Evolutionary conservation across 2,113 vertebrate genomes (phyloP), one percentile per base, ranked within the genome.

Genomic region (Cavia aperea): DNA sequence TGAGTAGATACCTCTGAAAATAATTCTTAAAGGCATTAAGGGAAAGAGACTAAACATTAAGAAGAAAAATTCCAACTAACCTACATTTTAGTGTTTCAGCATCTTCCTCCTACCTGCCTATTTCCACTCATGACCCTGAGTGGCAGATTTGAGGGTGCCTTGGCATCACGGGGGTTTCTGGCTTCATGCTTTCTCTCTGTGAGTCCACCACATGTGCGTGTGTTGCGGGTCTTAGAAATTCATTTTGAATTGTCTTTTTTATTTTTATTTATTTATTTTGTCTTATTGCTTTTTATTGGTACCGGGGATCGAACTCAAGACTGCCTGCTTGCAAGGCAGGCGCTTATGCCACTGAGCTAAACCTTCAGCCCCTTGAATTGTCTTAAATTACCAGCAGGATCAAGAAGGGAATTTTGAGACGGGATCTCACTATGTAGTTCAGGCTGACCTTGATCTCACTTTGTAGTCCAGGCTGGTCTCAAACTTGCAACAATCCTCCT

Each of bases 201-300:
- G 49, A 92, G 36, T 89, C 65, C 1, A 36, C 36, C 14, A 43
- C 7, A 3, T n/a, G 2, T 78, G 23, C 82, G 0, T 10, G 23
- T 89, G 56, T 73, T 29, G 36, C 21, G 72, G 29, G 78, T 68
- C 60, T 72, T 43, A 66, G 16, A 95, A 66, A 12, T 92, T 66
- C 65, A 91, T 60, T 95, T 78, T 91, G 31, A 92, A 60, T 88
- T 91, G 51, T 31, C 58, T 90, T 92, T 39, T 39, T 39, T 39
- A 39, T 39, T 39, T 39, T 39, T 39, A 39, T 39, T 39, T 39
- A 39, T 39, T 39, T 39, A 39, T 39, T 39, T 39, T 39, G 39
- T 39, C 39, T 39, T 39, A 39, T 3, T 39, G 39, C 39, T 39
- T 39, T 39, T 39, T 39, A 39, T 39, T 39, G 39, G 39, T 39